A percentile compares a stretch with the other conserved stretches of the same genome.
Conservation (phyloP, 2,888 invertebrate genomes). For the Apoda limacodes region DNA sequence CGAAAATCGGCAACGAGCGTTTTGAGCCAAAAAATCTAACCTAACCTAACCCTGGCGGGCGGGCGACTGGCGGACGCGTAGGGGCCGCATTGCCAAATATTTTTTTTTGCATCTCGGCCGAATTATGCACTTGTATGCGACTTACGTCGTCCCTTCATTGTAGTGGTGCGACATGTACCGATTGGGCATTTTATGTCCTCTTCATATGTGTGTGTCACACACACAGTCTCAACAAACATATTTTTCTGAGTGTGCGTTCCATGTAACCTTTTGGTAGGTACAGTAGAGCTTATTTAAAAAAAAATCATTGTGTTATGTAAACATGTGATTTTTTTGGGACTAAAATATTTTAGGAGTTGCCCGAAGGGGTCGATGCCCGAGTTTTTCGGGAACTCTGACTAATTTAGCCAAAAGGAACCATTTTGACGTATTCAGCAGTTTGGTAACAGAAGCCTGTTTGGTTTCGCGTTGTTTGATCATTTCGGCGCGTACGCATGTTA, state of each 20-base stretch:
- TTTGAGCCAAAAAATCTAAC: conserved; percentile 70
- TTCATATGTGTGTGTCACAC: conserved; percentile 51
- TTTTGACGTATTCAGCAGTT: conserved; percentile 31
- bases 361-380: conserved; percentile 53
- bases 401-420: conserved; percentile 53
- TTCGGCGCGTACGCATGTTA: conserved; percentile 34
- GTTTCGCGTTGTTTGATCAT: conserved; percentile 27
- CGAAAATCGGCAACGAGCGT: conserved; percentile 63
- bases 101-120: conserved; percentile 71
- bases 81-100: conserved; percentile 71
- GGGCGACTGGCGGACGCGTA: conserved; percentile 68
- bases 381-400: conserved; percentile 66
- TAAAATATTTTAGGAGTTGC: conserved; percentile 62
- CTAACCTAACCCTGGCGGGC: conserved; percentile 69
- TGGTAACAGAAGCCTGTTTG: conserved; percentile 33
- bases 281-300: conserved; percentile 51
- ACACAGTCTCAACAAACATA: conserved; percentile 45
- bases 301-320: conserved; percentile 64
- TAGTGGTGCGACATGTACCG: conserved; percentile 67
- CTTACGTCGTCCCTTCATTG: conserved; percentile 68
- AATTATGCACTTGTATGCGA: conserved; percentile 71
- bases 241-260: conserved; percentile 49
- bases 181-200: conserved; percentile 59
- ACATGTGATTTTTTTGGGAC: conserved; percentile 53
- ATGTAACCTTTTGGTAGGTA: conserved; percentile 47